These are phyloP conservation scores for Ips nitidus DNA, from an alignment of 1,140 invertebrate species.

Conservation along the genomic window DNA sequence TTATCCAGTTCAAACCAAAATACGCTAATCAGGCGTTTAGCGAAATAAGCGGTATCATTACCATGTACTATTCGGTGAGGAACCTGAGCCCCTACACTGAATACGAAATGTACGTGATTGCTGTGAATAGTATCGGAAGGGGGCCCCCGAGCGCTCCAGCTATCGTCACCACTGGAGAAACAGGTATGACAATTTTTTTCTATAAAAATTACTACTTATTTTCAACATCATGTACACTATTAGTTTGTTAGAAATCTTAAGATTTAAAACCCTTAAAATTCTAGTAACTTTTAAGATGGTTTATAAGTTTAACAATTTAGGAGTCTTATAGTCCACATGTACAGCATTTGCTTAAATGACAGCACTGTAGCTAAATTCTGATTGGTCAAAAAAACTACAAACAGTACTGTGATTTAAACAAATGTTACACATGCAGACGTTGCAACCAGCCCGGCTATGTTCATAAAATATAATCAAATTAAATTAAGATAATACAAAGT, in stretches of 20 bases:
- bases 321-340: neutral
- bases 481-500: no score
- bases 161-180: constrained; percentile 92
- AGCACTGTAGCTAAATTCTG: no score
- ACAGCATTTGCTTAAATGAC: no score
- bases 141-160: constrained; percentile 83
- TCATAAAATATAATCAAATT: no score
- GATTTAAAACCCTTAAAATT: neutral
- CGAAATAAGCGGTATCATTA: constrained; percentile 90
- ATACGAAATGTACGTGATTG: constrained; percentile 95
- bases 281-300: constrained; percentile 1
- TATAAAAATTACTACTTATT: neutral
- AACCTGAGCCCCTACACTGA: constrained; percentile 91
- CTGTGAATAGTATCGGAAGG: constrained; percentile 90
- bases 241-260: neutral
- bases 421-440: no score
- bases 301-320: neutral
- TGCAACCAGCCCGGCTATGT: no score
- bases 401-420: no score
- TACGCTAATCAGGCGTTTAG: constrained; percentile 78
- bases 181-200: constrained; percentile 68
- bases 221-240: no score
- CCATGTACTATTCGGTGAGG: constrained; percentile 87
- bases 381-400: no score
- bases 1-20: constrained; percentile 94